A percentile compares a stretch with the other conserved stretches of the same genome.
phyloP scores from a whole-genome alignment of 2,113 vertebrate genomes.

The Dissostichus mawsoni region DNA sequence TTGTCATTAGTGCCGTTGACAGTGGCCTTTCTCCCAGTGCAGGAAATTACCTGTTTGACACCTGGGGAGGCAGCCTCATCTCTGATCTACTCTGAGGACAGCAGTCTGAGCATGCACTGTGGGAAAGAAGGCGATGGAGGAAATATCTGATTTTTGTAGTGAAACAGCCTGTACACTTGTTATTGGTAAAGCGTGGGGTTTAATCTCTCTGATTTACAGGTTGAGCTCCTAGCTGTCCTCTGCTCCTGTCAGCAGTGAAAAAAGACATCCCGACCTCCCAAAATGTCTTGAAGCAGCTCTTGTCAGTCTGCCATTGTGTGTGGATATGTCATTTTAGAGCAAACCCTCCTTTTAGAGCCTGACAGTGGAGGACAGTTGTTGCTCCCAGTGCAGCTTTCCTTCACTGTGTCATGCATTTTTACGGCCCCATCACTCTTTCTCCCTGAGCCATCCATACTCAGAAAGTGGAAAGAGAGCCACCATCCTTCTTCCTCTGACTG shows the following conservation, averaged over 20 bases:
- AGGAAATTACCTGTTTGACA: conserved; percentile 28
- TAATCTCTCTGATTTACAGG: conserved; percentile 31
- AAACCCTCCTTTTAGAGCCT: conserved; percentile 35
- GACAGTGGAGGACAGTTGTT: conserved; percentile 52
- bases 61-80: conserved; percentile 14
- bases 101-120: conserved; percentile 15
- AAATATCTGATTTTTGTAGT: conserved; percentile 7
- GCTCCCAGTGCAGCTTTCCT: conserved; percentile 47
- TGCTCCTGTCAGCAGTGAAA: conserved; percentile 30
- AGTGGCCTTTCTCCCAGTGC: neutral
- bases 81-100: conserved; percentile 7
- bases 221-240: conserved; percentile 10
- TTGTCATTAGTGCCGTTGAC: neutral
- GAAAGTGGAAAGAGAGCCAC: conserved; percentile 56
- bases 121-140: neutral
- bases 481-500: conserved; percentile 63
- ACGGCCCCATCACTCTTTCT: conserved; percentile 43
- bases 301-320: conserved; percentile 34
- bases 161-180: conserved; percentile 8
- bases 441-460: conserved; percentile 58
- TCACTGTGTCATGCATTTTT: conserved; percentile 57
- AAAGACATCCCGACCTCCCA: conserved; percentile 33
- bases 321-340: conserved; percentile 25
- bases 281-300: conserved; percentile 29
- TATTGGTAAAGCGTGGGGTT: neutral